These are phyloP conservation scores for Prunella fulvescens DNA, from an alignment of 2,113 vertebrate genomes.

Conservation along the genomic window DNA sequence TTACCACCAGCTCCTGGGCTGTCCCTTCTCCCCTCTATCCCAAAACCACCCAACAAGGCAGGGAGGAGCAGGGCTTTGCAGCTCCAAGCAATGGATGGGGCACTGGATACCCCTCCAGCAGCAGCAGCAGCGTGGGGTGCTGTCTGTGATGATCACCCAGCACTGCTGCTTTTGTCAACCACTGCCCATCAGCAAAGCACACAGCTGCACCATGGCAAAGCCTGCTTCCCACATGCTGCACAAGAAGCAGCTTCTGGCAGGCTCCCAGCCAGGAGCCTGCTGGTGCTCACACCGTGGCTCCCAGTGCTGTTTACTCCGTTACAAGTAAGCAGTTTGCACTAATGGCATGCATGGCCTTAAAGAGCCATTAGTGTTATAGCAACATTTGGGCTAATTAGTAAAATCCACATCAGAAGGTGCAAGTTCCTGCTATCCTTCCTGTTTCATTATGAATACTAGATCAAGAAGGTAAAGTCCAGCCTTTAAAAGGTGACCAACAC, in stretches of 20 bases:
- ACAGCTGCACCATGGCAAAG: not conserved
- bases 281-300: not conserved
- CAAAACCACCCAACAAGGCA: not conserved
- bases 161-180: not conserved
- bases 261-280: not conserved
- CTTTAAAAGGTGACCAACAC: not conserved
- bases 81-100: rapidly evolving
- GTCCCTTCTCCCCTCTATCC: not conserved
- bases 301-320: not conserved
- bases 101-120: not conserved
- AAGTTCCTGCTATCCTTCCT: not conserved
- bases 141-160: not conserved
- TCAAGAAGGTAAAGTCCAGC: not conserved
- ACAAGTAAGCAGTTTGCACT: not conserved
- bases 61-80: not conserved
- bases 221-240: not conserved
- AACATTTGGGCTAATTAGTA: not conserved
- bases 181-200: not conserved
- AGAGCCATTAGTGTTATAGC: not conserved
- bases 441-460: not conserved
- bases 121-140: not conserved
- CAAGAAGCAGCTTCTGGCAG: not conserved
- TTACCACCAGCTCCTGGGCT: not conserved
- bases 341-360: not conserved
- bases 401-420: constrained; percentile 26